A percentile compares a stretch with the other conserved stretches of the same genome.
Conservation (phyloP, 2,113 vertebrate genomes). For the Dolichallabes microphthalmus region DNA sequence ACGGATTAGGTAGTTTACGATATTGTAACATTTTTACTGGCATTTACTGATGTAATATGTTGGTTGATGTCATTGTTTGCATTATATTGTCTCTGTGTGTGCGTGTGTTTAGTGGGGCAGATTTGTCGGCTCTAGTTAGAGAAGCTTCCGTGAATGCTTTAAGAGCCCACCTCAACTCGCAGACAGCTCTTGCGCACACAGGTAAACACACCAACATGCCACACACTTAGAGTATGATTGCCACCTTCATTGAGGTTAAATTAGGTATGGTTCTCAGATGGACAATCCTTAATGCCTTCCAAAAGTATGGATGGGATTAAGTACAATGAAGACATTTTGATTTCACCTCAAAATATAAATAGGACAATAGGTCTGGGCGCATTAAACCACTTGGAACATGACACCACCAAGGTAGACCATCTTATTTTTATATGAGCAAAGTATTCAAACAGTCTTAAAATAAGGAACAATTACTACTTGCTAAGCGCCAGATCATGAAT, state of each 20-base stretch:
- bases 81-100: conserved; percentile 20
- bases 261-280: not conserved
- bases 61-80: not conserved
- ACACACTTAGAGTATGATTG: not conserved
- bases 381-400: not conserved
- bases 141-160: conserved; percentile 89
- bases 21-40: not conserved
- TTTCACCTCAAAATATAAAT: not conserved
- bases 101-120: conserved; percentile 80
- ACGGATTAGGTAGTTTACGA: not conserved
- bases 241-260: not conserved
- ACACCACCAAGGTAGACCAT: not conserved
- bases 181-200: conserved; percentile 14
- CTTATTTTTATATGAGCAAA: not conserved
- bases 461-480: not conserved
- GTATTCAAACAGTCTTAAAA: no score
- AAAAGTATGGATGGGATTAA: no score
- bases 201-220: conserved; percentile 55
- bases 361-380: no score
- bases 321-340: not conserved
- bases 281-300: not conserved
- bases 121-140: conserved; percentile 88
- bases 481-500: no score
- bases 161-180: conserved; percentile 64
- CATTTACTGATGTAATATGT: not conserved